phyloP scores from a whole-genome alignment of 2,888 invertebrate genomes.

The Hyppa rectilinea region DNA sequence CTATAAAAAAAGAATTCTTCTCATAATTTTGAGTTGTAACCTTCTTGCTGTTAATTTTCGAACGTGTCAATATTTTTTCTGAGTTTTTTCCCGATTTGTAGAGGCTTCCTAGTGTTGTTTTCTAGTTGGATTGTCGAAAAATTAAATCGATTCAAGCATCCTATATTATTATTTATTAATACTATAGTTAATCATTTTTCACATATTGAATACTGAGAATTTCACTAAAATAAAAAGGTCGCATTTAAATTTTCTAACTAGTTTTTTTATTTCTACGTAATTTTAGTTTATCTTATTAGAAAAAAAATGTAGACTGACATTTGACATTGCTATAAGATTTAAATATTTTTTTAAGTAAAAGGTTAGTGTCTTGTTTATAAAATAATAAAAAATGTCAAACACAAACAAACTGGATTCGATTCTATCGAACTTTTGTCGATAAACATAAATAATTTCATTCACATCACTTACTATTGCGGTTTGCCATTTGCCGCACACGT shows the following conservation, averaged over 20 bases:
- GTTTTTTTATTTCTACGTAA: neutral
- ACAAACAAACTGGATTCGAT: constrained; percentile 27
- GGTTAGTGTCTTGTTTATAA: neutral
- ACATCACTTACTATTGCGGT: constrained; percentile 79
- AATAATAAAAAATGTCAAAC: neutral
- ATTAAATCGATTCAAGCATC: constrained; percentile 19
- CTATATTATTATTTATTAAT: no score
- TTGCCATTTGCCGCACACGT: constrained; percentile 90
- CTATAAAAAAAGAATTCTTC: neutral
- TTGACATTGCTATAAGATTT: neutral
- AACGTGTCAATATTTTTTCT: constrained; percentile 53
- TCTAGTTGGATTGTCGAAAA: no score
- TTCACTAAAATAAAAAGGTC: neutral
- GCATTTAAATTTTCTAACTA: neutral
- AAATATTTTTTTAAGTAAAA: neutral
- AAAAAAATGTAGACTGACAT: neutral
- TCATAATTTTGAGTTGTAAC: constrained; percentile 14
- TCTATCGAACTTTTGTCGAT: constrained; percentile 35
- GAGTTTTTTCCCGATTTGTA: constrained; percentile 51
- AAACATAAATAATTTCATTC: constrained; percentile 29
- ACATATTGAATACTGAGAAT: neutral
- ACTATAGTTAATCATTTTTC: no score
- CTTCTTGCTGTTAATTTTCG: constrained; percentile 47
- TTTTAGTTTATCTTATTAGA: neutral
- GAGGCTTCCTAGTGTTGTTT: constrained; percentile 44